Percentiles rank a stretch among this genome's conserved stretches.
Conservation (phyloP, 53 echinoderm and acorn worm genomes). For the Pentamera pediparva region DNA sequence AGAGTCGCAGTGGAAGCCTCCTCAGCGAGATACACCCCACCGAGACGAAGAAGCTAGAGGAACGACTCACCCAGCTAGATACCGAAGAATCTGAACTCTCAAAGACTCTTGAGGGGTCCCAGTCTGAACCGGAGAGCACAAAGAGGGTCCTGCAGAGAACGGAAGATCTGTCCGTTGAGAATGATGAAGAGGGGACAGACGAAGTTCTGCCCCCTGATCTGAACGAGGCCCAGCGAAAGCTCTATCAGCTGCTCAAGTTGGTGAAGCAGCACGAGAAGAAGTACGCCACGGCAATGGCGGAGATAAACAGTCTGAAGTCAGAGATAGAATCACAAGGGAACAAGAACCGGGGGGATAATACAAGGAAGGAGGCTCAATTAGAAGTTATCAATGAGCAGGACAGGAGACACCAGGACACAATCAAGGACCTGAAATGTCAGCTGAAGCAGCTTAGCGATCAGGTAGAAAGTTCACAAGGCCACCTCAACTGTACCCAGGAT, state of each 20-base stretch:
- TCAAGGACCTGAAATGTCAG: conserved; percentile 66
- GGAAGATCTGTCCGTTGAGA: conserved; percentile 58
- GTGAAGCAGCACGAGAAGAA: conserved; percentile 76
- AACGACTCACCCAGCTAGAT: conserved; percentile 67
- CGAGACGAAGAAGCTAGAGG: conserved; percentile 79
- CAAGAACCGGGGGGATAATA: conserved; percentile 57
- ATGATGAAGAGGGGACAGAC: conserved; percentile 50
- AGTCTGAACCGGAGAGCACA: conserved; percentile 72
- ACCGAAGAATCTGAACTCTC: conserved; percentile 80
- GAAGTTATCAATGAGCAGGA: conserved; percentile 80
- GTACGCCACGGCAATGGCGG: conserved; percentile 49
- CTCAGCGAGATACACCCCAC: conserved; percentile 82
- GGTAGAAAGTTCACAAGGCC: conserved; percentile 75
- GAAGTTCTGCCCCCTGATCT: conserved; percentile 51
- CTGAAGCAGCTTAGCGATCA: conserved; percentile 70
- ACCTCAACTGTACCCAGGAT: conserved; percentile 85
- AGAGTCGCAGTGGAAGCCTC: conserved; percentile 54
- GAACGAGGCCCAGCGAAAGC: conserved; percentile 54
- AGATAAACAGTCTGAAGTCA: conserved; percentile 59
- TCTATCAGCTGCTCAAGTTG: conserved; percentile 60
- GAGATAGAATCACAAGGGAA: conserved; percentile 56
- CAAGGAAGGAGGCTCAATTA: conserved; percentile 63
- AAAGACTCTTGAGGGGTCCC: conserved; percentile 56
- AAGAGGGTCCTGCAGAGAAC: conserved; percentile 73
- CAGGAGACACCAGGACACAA: conserved; percentile 68